A percentile compares a stretch with the other conserved stretches of the same genome.
Evolutionary conservation across 2,113 vertebrate genomes (phyloP).

Genomic region (Eira barbara): DNA sequence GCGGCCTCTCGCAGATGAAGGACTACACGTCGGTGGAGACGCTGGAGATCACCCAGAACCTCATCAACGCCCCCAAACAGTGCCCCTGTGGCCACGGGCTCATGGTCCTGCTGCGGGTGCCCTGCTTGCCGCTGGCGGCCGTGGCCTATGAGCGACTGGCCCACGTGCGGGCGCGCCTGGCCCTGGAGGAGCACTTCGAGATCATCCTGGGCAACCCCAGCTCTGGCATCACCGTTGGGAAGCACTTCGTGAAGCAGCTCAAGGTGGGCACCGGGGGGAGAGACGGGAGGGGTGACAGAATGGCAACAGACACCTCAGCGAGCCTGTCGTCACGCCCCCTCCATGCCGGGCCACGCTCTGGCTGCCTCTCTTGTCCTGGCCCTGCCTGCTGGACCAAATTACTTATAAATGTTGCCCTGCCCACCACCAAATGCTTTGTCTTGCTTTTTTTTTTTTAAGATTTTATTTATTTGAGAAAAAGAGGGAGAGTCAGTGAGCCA

Average conservation of each 20-base stretch:
- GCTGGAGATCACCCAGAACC: slow-evolving; percentile 94
- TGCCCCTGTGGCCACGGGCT: slow-evolving; percentile 93
- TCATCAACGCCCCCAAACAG: slow-evolving; percentile 89
- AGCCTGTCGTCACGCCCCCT: fast-evolving
- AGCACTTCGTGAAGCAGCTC: slow-evolving; percentile 92
- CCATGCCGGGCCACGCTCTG: fast-evolving
- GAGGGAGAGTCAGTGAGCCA: not conserved
- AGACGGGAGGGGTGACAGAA: fast-evolving
- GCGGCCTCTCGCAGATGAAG: slow-evolving; percentile 91
- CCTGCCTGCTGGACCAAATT: fast-evolving
- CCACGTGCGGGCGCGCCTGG: slow-evolving; percentile 91
- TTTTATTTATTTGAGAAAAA: not conserved
- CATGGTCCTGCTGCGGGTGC: slow-evolving; percentile 97
- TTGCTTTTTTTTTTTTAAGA: not conserved
- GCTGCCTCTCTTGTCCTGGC: fast-evolving
- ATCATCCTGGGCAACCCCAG: slow-evolving; percentile 92
- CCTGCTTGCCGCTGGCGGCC: slow-evolving; percentile 90
- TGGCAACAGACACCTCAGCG: fast-evolving
- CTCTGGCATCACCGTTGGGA: slow-evolving; percentile 88
- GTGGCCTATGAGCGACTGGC: slow-evolving; percentile 93
- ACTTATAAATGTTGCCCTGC: no score
- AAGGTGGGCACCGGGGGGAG: slow-evolving; percentile 83
- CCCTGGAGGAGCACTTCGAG: slow-evolving; percentile 94
- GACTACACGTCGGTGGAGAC: slow-evolving; percentile 97
- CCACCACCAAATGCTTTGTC: no score